Conservation (phyloP, 2,888 invertebrate genomes). For the Miltochrista miniata region DNA sequence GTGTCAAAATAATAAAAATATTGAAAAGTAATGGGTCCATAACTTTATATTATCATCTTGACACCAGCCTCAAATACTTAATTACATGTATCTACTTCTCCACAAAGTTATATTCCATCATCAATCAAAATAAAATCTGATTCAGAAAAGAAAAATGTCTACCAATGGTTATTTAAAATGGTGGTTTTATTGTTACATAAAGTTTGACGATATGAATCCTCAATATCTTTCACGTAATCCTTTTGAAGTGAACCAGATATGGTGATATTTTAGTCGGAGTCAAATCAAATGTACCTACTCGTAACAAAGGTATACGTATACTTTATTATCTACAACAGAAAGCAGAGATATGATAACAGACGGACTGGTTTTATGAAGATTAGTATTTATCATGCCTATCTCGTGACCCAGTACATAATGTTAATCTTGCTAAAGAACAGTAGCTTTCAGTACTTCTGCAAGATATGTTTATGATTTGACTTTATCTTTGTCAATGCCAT, state of each 20-base stretch:
- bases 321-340: slow-evolving; percentile 5
- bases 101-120: too few species aligned
- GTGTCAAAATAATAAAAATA: too few species aligned
- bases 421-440: slow-evolving; percentile 1
- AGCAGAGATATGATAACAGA: slow-evolving; percentile 5
- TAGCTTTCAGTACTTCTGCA: neutral
- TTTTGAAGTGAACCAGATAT: neutral
- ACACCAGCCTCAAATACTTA: too few species aligned
- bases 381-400: slow-evolving; percentile 2
- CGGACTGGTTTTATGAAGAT: slow-evolving; percentile 2
- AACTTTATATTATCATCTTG: too few species aligned
- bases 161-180: neutral
- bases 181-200: neutral
- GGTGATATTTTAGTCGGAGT: neutral
- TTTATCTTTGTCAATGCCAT: neutral
- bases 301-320: too few species aligned
- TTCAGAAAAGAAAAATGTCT: neutral
- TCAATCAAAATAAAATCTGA: neutral
- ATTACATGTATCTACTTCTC: too few species aligned
- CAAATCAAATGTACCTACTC: slow-evolving; percentile 5
- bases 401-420: slow-evolving; percentile 1
- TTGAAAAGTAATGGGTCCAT: too few species aligned
- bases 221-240: neutral
- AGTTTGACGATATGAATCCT: neutral
- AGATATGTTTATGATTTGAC: neutral